Base-by-base conservation (phyloP, 2,797 vertebrate genomes). In the Masticophis lateralis region DNA sequence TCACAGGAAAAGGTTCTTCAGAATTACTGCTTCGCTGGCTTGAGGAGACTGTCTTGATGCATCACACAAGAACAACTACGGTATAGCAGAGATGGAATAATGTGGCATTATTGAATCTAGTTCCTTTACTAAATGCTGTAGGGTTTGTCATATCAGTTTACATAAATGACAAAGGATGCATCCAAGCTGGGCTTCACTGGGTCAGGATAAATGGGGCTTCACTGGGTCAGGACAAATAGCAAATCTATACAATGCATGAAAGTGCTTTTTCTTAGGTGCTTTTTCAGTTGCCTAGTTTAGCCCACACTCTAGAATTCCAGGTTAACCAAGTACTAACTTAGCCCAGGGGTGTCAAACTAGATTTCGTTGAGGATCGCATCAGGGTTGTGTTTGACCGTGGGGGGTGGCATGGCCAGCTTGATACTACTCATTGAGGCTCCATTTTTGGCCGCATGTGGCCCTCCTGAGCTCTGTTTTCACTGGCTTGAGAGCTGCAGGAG, bases 11-110 rank as follows among this genome's bases (percentile, higher is more conserved):
- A 55, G 20, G 25, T 18, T 87, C 56, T 32, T 53, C 28, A 13
- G 74, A 87, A 63, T 86, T 93, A 83, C 92, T 94, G 93, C 74
- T 93, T 51, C 63, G 53, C 18, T 20, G 92, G 37, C 20, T 86
- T 90, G 83, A 92, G 87, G 74, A 93, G 22, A 90, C 12, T 3
- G 43, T 69, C 89, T 57, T 86, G 55, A 91, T 3, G 94, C 37
- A 53, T 93, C 90, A 93, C 32, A 93, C 11, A 90, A 91, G 91
- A 95, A 60, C 0, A 0, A 59, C 25, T 79, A 66, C 4, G 1
- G 28, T n/a, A 61, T 90, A 90, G 20, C 22, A 32, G 28, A 87
- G 63, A 92, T 43, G 32, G 55, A 32, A 11, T 32, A 18, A 20
- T 90, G 1, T 55, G 32, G 79, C 87, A 51, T 37, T 86, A 92